Base-by-base conservation (phyloP, 2,113 vertebrate species). In the Chroicocephalus ridibundus region DNA sequence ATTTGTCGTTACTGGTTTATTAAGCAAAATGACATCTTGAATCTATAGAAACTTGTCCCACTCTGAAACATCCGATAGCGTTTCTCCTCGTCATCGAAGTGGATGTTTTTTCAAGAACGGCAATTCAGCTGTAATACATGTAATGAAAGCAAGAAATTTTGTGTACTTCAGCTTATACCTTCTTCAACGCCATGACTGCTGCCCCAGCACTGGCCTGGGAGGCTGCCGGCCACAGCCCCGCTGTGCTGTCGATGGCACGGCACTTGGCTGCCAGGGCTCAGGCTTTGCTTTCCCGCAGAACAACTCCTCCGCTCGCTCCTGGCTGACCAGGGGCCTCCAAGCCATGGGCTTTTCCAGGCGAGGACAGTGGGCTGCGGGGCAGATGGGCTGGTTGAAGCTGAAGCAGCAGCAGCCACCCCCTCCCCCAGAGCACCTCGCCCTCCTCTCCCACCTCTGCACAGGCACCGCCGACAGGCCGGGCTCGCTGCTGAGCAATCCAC, bases 221-320 rank as follows among this genome's bases (percentile, higher is more conserved):
- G 34, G 27, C 32, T 26, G 52, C 82, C 20, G 15, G 0, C 29
- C 9, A 27, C 51, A 20, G 29, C 54, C 52, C 46, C 18, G 20
- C 38, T 17, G 1, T 3, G 44, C 66, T 52, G 5, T 11, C 13
- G 8, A 11, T 9, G 27, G 32, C n/a, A 36, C 38, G 31, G 25
- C 13, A 3, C 47, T 9, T 20, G 17, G 2, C 46, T 10, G 38
- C 38, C 44, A 0, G 15, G 40, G 40, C 62, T 15, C 15, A 2
- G 21, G 29, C 46, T 16, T 9, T 9, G 57, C 55, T 61, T 36
- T 44, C 62, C 85, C 13, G 13, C 38, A 14, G 13, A 49, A 36
- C 44, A 27, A 13, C 24, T 19, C 40, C n/a, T 46, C 57, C 0
- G 27, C 40, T 38, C 29, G 0, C 64, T 36, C 24, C 36, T 15